These are phyloP conservation scores for Vidua chalybeata DNA, from an alignment of 2,113 vertebrate species.

Conservation along the genomic window DNA sequence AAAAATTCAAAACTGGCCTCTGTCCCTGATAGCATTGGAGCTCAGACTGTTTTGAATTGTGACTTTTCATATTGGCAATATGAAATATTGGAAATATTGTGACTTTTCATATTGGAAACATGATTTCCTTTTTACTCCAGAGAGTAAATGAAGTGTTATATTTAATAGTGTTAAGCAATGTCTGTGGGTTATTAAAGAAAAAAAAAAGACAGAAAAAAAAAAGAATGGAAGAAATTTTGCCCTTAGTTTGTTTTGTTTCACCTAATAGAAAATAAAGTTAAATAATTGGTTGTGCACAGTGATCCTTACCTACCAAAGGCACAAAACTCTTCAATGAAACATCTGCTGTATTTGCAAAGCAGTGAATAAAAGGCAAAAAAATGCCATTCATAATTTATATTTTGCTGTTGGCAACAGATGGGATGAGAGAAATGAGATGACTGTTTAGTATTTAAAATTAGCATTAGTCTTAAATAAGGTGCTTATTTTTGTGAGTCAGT, in stretches of 20 bases:
- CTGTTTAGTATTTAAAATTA: conserved; percentile 44
- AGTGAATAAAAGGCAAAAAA: neutral
- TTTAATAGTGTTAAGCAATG: neutral
- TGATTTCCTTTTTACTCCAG: neutral
- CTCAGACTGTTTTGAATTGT: neutral
- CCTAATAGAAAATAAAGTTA: neutral
- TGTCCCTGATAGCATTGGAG: neutral
- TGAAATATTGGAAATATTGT: neutral
- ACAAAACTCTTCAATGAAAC: conserved; percentile 13
- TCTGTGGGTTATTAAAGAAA: neutral
- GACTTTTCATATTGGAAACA: neutral
- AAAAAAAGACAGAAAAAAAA: neutral
- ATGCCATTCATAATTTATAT: conserved; percentile 48
- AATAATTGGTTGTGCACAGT: neutral
- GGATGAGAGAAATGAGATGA: conserved; percentile 1
- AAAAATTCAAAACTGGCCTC: neutral
- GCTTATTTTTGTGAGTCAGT: conserved; percentile 4
- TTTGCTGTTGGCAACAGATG: conserved; percentile 39
- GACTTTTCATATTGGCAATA: neutral
- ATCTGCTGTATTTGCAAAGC: neutral
- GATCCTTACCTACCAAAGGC: neutral
- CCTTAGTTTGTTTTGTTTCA: neutral
- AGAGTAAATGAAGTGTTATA: neutral
- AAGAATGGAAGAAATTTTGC: neutral
- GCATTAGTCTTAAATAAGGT: neutral